These are phyloP conservation scores for Megamerina dolium DNA, from an alignment of 2,888 invertebrate genomes.

Conservation along the genomic window DNA sequence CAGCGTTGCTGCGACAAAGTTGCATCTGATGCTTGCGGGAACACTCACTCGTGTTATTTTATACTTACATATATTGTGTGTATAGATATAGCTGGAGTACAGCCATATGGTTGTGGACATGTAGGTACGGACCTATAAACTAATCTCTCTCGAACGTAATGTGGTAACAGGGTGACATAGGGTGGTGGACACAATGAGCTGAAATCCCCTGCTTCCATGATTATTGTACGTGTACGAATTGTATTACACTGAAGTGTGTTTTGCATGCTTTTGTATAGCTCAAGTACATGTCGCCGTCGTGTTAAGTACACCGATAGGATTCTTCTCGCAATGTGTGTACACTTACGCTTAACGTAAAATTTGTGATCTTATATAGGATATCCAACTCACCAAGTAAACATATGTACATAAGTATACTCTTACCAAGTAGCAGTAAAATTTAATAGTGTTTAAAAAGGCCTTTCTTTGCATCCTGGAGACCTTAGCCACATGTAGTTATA, in stretches of 20 bases:
- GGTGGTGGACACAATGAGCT: no score
- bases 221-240: background rate
- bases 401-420: background rate
- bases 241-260: slow-evolving; percentile 8
- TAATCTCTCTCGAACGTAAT: no score
- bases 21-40: no score
- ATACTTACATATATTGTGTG: no score
- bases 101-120: background rate
- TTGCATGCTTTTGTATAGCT: slow-evolving; percentile 33
- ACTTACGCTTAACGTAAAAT: slow-evolving; percentile 24
- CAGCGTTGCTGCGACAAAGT: no score
- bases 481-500: no score
- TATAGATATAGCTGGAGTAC: slow-evolving; percentile 1
- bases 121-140: no score
- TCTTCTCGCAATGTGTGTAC: slow-evolving; percentile 18
- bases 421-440: no score
- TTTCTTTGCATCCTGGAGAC: no score
- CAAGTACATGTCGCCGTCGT: slow-evolving; percentile 47
- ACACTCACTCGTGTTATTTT: no score
- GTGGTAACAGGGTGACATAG: no score
- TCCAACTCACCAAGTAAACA: background rate
- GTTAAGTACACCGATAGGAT: slow-evolving; percentile 35
- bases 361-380: slow-evolving; percentile 20
- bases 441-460: no score
- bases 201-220: background rate